Base-by-base conservation (phyloP, 1,140 invertebrate genomes). In the Elymnias hypermnestra region DNA sequence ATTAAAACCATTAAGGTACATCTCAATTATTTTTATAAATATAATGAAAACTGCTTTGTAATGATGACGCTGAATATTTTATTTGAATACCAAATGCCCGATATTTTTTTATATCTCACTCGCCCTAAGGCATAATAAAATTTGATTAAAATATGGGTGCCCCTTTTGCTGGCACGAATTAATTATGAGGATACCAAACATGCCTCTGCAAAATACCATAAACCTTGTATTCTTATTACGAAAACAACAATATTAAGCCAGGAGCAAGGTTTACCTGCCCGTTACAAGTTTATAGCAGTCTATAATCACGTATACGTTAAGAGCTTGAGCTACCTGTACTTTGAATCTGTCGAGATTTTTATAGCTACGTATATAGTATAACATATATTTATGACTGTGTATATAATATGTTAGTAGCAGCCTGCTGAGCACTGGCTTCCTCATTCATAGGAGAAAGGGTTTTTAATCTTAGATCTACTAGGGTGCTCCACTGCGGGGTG, bases 111-210 rank as follows among this genome's bases (percentile, higher is more conserved):
- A 67, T 65, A 57, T 66, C 53, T 59, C 15, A 37, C 54, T 51
- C 59, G 64, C 69, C 67, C 57, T 53, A 55, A 66, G 61, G 66
- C 66, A 71, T 74, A 74, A 75, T 73, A 75, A 73, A 72, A 62
- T 65, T 66, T 79, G 67, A 79, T 79, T 73, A 79, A 79, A 79
- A 74, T 72, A 74, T 65, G 61, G 56, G 60, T 55, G 69, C 68
- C 66, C 69, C 56, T 45, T 49, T 57, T 63, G 58, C 72, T 72
- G 59, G 65, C 53, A 71, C 60, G 63, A 72, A 71, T 74, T 76
- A 72, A 76, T 76, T 73, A 70, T 62, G 53, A 39, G 57, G 67
- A 76, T 71, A 59, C 67, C 71, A 63, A 57, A 69, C 64, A 72
- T 74, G 54, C 57, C 63, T 67, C 57, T 51, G 53, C 70, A 53